Evolutionary conservation across 2,797 vertebrate species (phyloP).

Genomic region (Danio aesculapii): DNA sequence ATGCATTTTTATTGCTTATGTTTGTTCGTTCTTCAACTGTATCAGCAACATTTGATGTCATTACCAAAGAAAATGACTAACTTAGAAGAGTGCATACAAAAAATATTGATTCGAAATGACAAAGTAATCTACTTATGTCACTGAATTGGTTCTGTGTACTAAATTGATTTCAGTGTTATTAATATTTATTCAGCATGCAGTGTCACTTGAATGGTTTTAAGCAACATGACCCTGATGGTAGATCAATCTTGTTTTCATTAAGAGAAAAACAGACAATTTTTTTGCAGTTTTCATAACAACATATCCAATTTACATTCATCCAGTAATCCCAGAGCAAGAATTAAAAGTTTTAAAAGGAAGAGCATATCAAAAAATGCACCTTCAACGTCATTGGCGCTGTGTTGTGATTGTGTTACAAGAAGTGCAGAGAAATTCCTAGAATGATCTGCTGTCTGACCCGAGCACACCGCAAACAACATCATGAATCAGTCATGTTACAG

Average conservation of each 20-base stretch:
- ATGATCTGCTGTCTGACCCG: neutral
- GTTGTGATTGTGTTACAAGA: neutral
- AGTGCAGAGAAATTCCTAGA: neutral
- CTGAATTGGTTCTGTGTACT: neutral
- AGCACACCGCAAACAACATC: neutral
- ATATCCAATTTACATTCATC: constrained; percentile 62
- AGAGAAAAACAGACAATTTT: neutral
- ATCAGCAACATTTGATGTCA: neutral
- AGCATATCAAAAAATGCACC: constrained; percentile 42
- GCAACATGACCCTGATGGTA: neutral
- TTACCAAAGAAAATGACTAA: neutral
- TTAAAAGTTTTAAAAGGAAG: constrained; percentile 65
- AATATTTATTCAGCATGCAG: neutral
- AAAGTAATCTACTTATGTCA: neutral
- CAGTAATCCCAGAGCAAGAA: constrained; percentile 60
- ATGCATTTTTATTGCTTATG: neutral
- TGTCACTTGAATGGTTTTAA: neutral
- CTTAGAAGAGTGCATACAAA: neutral
- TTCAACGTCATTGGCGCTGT: constrained; percentile 18
- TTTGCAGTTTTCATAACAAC: neutral
- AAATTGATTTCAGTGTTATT: neutral
- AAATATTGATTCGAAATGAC: neutral
- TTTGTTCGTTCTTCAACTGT: neutral
- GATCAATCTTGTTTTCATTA: constrained; percentile 4
- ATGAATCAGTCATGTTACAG: neutral